Evolutionary conservation across 2,113 vertebrate genomes (phyloP), one percentile per base, ranked within the genome.

Genomic region (Tapirus terrestris): DNA sequence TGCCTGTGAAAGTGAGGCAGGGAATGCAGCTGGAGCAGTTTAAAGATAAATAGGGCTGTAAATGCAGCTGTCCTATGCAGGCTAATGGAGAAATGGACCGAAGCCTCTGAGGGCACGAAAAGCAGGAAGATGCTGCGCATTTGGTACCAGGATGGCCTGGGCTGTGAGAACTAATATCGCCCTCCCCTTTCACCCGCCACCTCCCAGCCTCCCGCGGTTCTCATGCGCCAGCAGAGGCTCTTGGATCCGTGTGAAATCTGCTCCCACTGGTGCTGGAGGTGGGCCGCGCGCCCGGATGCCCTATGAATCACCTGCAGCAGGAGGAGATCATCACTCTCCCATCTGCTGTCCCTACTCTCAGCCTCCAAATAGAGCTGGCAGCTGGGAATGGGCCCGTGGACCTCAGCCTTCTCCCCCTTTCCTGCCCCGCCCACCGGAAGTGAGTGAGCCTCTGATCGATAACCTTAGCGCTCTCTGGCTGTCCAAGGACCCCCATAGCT

Each of bases 221-320:
- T 80, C 68, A 17, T 8, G 39, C 4, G 3, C 10, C 36, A 56
- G 29, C 65, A 45, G 84, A 90, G 58, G 23, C 72, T 73, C 21
- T 61, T 1, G 36, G 65, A 27, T 76, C 81, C 23, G 0, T 91
- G 70, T 33, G 43, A 43, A 90, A 61, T 89, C 73, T 63, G 56
- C 36, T 96, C 82, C 92, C 68, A 29, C 85, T 63, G 83, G 63
- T 76, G 83, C 2, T 21, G 79, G 93, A 63, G 39, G 95, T 60
- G 73, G 86, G 91, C 94, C n/a, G 27, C 0, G 1, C 5, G 91
- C 97, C 94, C 6, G 0, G 87, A 53, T 84, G 73, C 92, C 90
- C 97, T 96, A n/a, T 92, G 97, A 96, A 51, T 97, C 94, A 95
- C 95, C 97, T 97, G 60, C 80, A 63, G 85, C 88, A 89, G 82